phyloP scores from a whole-genome alignment of 2,888 invertebrate genomes.

The Pomacea canaliculata region DNA sequence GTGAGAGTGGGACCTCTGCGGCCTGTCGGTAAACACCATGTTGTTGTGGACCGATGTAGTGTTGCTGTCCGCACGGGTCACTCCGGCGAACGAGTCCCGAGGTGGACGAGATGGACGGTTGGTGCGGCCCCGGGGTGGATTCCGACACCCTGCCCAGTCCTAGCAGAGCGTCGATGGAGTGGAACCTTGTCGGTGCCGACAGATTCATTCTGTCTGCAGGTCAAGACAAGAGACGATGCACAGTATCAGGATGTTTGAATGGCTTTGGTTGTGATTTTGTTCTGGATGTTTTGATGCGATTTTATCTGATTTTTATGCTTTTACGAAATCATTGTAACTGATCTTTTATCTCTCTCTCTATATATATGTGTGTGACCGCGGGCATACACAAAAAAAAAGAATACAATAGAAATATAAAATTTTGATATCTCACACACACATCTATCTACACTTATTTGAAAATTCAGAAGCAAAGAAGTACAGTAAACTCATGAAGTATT shows the following conservation, averaged over 20 bases:
- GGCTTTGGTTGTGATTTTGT: background rate
- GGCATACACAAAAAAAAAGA: too few species aligned
- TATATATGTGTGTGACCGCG: too few species aligned
- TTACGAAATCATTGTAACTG: too few species aligned
- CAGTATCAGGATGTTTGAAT: background rate
- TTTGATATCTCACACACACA: too few species aligned
- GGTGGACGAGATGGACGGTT: background rate
- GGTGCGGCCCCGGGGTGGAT: slow-evolving; percentile 27
- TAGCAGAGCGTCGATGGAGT: slow-evolving; percentile 56
- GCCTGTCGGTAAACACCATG: background rate
- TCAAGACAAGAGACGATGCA: background rate
- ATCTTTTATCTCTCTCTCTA: too few species aligned
- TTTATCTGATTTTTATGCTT: too few species aligned
- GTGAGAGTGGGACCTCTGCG: background rate
- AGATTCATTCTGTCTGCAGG: slow-evolving; percentile 31
- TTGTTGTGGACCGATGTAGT: slow-evolving; percentile 3
- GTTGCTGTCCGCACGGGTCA: slow-evolving; percentile 7
- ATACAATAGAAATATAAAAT: too few species aligned
- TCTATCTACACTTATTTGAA: too few species aligned
- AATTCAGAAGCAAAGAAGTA: too few species aligned
- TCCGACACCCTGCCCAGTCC: slow-evolving; percentile 37
- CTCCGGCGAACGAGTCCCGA: background rate
- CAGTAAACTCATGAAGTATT: too few species aligned
- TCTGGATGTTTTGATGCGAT: too few species aligned
- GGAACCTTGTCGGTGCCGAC: slow-evolving; percentile 36